phyloP scores from a whole-genome alignment of 1,140 invertebrate species.

The Delia radicum region DNA sequence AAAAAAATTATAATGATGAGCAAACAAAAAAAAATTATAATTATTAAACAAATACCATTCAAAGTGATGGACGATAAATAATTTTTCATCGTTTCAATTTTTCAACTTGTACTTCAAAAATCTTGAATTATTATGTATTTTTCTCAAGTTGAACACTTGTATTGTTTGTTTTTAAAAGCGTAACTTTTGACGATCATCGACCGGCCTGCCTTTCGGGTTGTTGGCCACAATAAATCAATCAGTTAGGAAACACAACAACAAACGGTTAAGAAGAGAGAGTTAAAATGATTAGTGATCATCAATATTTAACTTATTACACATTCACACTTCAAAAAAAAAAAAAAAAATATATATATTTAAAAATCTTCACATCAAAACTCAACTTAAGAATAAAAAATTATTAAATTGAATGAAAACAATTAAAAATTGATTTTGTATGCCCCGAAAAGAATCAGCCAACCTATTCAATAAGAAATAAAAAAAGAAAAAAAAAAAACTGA shows the following conservation, averaged over 20 bases:
- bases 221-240: neutral
- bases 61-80: constrained; percentile 39
- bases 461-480: too few relatives aligned
- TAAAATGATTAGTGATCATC: constrained; percentile 4
- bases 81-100: constrained; percentile 52
- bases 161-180: neutral
- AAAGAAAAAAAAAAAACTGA: neutral
- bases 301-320: neutral
- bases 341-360: neutral
- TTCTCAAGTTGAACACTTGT: constrained; percentile 7
- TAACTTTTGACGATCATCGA: neutral
- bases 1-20: constrained; percentile 33
- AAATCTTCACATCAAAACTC: too few relatives aligned
- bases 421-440: constrained; percentile 2
- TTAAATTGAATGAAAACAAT: neutral
- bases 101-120: neutral
- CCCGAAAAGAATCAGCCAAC: too few relatives aligned
- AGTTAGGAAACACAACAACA: neutral
- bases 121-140: neutral
- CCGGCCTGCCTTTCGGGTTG: neutral
- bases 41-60: neutral
- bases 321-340: neutral
- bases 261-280: neutral
- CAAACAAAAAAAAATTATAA: neutral
- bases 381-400: neutral